phyloP scores from a whole-genome alignment of 2,113 vertebrate species.

The Aspidoscelis tigris region DNA sequence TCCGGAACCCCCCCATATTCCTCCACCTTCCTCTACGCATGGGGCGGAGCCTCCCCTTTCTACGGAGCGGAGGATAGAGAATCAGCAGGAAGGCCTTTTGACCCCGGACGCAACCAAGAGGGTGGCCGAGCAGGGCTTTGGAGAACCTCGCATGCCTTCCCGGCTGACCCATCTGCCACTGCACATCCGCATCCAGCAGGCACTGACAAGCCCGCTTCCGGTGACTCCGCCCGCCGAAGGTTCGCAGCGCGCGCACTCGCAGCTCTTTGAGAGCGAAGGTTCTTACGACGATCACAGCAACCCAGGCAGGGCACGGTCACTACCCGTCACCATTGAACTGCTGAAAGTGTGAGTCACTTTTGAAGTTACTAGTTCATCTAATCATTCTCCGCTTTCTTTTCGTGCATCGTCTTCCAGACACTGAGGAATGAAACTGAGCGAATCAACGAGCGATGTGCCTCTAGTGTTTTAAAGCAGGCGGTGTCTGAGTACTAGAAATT shows the following conservation, averaged over 20 bases:
- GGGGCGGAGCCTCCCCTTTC: slow-evolving; percentile 31
- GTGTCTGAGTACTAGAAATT: background rate
- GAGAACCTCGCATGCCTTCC: slow-evolving; percentile 71
- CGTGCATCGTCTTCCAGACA: too few relatives aligned
- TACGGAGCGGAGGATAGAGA: slow-evolving; percentile 60
- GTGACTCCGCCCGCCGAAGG: slow-evolving; percentile 84
- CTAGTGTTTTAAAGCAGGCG: too few relatives aligned
- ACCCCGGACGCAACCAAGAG: slow-evolving; percentile 48
- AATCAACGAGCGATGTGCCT: too few relatives aligned
- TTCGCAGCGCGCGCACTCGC: slow-evolving; percentile 87
- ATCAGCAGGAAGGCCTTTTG: slow-evolving; percentile 60
- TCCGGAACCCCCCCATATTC: slow-evolving; percentile 69
- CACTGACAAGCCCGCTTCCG: slow-evolving; percentile 89
- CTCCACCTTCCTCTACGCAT: slow-evolving; percentile 53
- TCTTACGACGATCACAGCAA: slow-evolving; percentile 79
- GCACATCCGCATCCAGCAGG: slow-evolving; percentile 97
- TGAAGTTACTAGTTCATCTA: background rate
- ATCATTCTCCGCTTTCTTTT: too few relatives aligned
- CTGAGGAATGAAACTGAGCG: background rate
- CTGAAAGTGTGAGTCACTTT: slow-evolving; percentile 91
- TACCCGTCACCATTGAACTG: slow-evolving; percentile 95
- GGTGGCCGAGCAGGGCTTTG: slow-evolving; percentile 72
- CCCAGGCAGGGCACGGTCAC: slow-evolving; percentile 81
- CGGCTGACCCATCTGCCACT: slow-evolving; percentile 85
- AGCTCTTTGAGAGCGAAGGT: slow-evolving; percentile 89